Evolutionary conservation across 53 echinoderm and acorn worm genomes (phyloP).

Genomic region (Echinarachnius parma): DNA sequence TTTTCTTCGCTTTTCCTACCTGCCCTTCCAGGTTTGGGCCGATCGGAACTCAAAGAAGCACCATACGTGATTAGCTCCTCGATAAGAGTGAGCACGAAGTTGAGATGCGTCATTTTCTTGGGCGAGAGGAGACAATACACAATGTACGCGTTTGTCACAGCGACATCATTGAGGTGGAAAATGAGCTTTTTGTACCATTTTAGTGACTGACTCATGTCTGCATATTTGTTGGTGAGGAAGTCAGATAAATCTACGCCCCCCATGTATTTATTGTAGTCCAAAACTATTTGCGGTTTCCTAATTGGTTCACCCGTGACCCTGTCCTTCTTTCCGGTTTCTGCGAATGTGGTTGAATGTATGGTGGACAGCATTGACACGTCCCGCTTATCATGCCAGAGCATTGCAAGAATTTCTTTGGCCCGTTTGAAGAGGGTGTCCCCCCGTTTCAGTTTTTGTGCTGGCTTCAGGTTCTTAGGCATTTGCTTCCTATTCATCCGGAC

Average conservation of each 20-base stretch:
- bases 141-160: slow-evolving; percentile 34
- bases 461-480: slow-evolving; percentile 31
- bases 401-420: slow-evolving; percentile 13
- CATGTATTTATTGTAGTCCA: slow-evolving; percentile 44
- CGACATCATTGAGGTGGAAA: slow-evolving; percentile 39
- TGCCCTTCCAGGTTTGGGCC: slow-evolving; percentile 17
- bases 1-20: too few species aligned
- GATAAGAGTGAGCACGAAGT: slow-evolving; percentile 3
- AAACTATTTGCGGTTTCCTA: slow-evolving; percentile 24
- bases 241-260: slow-evolving; percentile 43
- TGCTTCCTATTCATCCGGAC: slow-evolving; percentile 13
- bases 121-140: slow-evolving; percentile 5
- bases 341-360: slow-evolving; percentile 1
- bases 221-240: slow-evolving; percentile 13
- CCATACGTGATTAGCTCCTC: slow-evolving; percentile 7
- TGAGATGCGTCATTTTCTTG: not conserved
- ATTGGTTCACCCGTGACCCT: slow-evolving; percentile 5
- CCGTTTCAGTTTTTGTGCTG: slow-evolving; percentile 1
- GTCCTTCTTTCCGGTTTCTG: slow-evolving; percentile 17
- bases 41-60: not conserved
- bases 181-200: slow-evolving; percentile 48
- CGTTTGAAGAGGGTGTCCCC: slow-evolving; percentile 25
- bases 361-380: slow-evolving; percentile 41
- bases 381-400: slow-evolving; percentile 24
- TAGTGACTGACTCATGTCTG: slow-evolving; percentile 7